Conservation (phyloP, 2,888 invertebrate genomes). For the Latrodectus hesperus region DNA sequence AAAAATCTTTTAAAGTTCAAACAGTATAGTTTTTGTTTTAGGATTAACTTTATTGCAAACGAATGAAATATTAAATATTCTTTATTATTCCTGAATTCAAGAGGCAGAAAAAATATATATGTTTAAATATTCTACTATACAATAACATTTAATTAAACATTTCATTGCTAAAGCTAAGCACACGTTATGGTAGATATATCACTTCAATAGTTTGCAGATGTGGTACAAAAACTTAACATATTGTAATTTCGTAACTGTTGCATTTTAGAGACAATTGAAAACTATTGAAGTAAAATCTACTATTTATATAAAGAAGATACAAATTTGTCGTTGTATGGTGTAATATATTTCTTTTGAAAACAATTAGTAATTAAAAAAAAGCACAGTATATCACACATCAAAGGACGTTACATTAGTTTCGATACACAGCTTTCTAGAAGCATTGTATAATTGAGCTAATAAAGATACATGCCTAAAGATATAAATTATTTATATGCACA, state of each 20-base stretch:
- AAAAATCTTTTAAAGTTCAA: too few relatives aligned
- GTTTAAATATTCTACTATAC: background rate
- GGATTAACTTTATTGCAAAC: background rate
- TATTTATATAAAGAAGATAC: background rate
- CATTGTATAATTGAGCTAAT: background rate
- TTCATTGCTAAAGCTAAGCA: background rate
- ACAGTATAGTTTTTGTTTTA: too few relatives aligned
- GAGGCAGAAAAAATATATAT: constrained; percentile 23
- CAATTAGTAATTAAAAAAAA: constrained; percentile 29
- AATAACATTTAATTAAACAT: constrained; percentile 28
- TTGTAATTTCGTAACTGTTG: background rate
- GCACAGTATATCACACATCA: constrained; percentile 61
- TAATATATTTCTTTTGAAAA: constrained; percentile 31
- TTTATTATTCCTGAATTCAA: constrained; percentile 34
- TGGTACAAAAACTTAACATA: background rate
- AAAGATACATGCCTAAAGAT: background rate
- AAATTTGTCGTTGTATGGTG: background rate
- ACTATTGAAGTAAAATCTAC: constrained; percentile 1
- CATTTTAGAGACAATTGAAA: background rate
- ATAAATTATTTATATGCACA: background rate
- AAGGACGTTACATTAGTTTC: constrained; percentile 52
- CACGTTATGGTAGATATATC: background rate
- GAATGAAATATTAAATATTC: background rate
- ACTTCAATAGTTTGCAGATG: constrained; percentile 33
- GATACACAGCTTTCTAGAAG: constrained; percentile 2